These are phyloP conservation scores for Miniopterus natalensis DNA, from an alignment of 2,113 vertebrate species.

Conservation along the genomic window DNA sequence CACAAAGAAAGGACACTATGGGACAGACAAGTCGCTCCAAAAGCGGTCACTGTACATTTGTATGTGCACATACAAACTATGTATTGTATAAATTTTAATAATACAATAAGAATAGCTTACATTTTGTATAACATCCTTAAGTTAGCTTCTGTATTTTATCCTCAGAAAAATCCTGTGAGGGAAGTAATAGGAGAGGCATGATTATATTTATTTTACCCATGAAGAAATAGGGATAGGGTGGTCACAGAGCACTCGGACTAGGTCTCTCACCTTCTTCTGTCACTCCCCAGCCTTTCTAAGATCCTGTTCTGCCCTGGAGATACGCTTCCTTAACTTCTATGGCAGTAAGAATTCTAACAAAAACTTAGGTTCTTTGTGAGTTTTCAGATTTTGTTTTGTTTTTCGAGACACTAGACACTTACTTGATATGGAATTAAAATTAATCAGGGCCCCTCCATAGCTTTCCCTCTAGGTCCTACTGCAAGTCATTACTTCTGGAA, in stretches of 20 bases:
- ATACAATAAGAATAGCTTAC: background rate
- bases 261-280: background rate
- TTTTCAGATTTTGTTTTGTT: background rate
- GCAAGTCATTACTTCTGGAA: background rate
- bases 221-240: background rate
- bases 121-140: background rate
- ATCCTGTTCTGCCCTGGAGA: background rate
- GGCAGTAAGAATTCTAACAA: background rate
- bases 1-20: background rate
- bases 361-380: background rate
- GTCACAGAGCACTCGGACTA: background rate
- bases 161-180: background rate
- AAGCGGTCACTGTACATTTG: background rate
- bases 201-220: conserved; percentile 9
- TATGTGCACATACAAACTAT: background rate
- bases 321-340: background rate
- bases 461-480: background rate
- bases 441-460: background rate
- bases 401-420: background rate
- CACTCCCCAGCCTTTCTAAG: background rate
- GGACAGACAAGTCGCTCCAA: background rate
- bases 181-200: background rate
- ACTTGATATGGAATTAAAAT: conserved; percentile 9
- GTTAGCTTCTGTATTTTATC: conserved; percentile 6
- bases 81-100: background rate